These are phyloP conservation scores for Limnodromus scolopaceus DNA, from an alignment of 2,797 vertebrate genomes.

Conservation along the genomic window DNA sequence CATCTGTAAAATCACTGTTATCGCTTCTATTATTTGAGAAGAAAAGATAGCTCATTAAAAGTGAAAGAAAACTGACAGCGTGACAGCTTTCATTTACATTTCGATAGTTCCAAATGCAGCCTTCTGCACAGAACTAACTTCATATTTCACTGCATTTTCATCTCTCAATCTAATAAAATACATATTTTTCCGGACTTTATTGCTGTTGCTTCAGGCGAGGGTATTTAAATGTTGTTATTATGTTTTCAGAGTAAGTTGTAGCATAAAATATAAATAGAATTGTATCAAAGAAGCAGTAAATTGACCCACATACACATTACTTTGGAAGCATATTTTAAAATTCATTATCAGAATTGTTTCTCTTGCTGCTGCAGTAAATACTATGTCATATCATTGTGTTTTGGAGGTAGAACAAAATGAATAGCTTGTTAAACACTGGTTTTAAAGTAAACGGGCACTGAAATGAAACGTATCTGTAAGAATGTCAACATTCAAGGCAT, in stretches of 20 bases:
- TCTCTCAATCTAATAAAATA: constrained; percentile 57
- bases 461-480: constrained; percentile 2
- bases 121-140: constrained; percentile 44
- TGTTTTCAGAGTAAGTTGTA: constrained; percentile 36
- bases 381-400: not conserved
- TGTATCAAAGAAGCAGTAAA: constrained; percentile 11
- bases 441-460: constrained; percentile 12
- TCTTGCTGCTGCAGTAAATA: constrained; percentile 31
- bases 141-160: constrained; percentile 62
- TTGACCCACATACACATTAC: constrained; percentile 33
- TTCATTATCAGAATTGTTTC: constrained; percentile 39
- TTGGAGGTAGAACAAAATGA: constrained; percentile 13
- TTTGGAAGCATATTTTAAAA: constrained; percentile 53
- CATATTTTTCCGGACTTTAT: constrained; percentile 52
- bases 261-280: constrained; percentile 49
- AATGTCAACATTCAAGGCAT: not conserved
- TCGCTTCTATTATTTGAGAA: constrained; percentile 11
- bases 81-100: constrained; percentile 66
- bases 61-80: constrained; percentile 49
- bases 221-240: constrained; percentile 31
- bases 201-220: constrained; percentile 44
- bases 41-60: constrained; percentile 54
- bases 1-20: constrained; percentile 45
- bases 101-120: constrained; percentile 32
- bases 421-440: constrained; percentile 40